These are phyloP conservation scores for Acromyrmex charruanus DNA, from an alignment of 1,140 invertebrate genomes.

Conservation along the genomic window DNA sequence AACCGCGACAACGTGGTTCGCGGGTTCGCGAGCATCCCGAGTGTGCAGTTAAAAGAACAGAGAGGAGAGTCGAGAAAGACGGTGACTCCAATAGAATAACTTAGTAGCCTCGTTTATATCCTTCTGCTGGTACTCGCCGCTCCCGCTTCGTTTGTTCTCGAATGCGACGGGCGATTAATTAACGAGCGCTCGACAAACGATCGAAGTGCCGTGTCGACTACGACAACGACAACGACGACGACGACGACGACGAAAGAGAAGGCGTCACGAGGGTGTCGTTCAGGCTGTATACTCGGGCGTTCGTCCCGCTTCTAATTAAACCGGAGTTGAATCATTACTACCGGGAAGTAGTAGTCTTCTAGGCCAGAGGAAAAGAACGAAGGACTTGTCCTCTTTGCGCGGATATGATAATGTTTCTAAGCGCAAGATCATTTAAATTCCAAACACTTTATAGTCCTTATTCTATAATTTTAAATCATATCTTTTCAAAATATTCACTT, in stretches of 20 bases:
- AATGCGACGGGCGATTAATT: slow-evolving; percentile 58
- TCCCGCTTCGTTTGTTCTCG: slow-evolving; percentile 58
- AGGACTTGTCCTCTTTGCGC: not conserved
- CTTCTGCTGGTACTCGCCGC: slow-evolving; percentile 29
- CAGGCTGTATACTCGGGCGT: slow-evolving; percentile 54
- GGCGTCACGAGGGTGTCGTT: slow-evolving; percentile 36
- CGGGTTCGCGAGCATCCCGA: not conserved
- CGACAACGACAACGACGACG: slow-evolving; percentile 4
- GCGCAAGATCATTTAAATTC: slow-evolving; percentile 30
- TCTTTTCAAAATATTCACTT: not conserved
- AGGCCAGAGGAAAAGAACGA: slow-evolving; percentile 40
- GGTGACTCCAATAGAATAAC: slow-evolving; percentile 55
- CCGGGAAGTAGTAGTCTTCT: slow-evolving; percentile 14
- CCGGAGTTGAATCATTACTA: slow-evolving; percentile 74
- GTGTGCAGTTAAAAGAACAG: slow-evolving; percentile 11
- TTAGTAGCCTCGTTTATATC: slow-evolving; percentile 58
- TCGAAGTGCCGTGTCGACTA: slow-evolving; percentile 58
- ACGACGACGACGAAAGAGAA: slow-evolving; percentile 11
- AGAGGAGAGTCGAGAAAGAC: slow-evolving; percentile 17
- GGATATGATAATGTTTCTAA: slow-evolving; percentile 62
- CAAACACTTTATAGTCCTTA: not conserved
- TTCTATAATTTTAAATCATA: not conserved
- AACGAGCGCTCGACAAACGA: slow-evolving; percentile 63
- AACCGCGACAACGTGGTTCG: not conserved
- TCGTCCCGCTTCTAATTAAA: slow-evolving; percentile 71